Base-by-base conservation (phyloP, 2,888 invertebrate species). In the Bellardia pandia region DNA sequence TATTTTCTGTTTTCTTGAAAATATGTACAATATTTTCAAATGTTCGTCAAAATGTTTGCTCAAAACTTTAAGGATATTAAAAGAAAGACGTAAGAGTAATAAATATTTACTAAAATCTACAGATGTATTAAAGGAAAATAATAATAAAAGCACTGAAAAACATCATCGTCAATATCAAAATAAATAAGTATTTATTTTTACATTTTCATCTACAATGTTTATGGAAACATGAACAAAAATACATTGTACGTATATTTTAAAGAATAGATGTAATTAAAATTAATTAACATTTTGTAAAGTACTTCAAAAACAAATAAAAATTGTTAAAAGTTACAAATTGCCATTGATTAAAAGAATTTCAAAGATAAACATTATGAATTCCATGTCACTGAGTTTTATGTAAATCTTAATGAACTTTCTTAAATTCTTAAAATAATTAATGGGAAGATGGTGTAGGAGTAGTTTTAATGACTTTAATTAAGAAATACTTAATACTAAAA, bases 61-160 rank as follows among this genome's bases (percentile, higher is more conserved):
- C 11, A 13, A 42, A 45, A 45, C 16, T 45, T 66, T 66, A 45
- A 33, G 7, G 30, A 51, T 33, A 37, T 37, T 33, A 62, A 62
- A 56, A 23, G 9, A 56, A 56, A 56, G 16, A 37, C 42, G 0
- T 1, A 40, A 40, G 56, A 40, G 56, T 7, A 23, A 23, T 72
- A 72, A 56, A 56, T 56, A 69, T 69, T 48, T 68, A 14, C 30
- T 48, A 8, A 69, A 30, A 33, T 69, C 30, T 69, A 69, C 33
- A 14, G 30, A 68, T 14, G 30, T 8, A 48, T 33, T 30, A 68
- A n/a, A 30, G 23, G 8, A 13, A 66, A 42, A 48, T 6, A 33
- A 33, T 30, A 69, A 69, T 13, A 42, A 16, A 69, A 69, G 3
- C 48, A 48, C 42, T 14, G 6, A 37, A 9, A 64, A 45, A n/a